Evolutionary conservation across 2,113 vertebrate genomes (phyloP).

Genomic region (Oxyruncus cristatus): DNA sequence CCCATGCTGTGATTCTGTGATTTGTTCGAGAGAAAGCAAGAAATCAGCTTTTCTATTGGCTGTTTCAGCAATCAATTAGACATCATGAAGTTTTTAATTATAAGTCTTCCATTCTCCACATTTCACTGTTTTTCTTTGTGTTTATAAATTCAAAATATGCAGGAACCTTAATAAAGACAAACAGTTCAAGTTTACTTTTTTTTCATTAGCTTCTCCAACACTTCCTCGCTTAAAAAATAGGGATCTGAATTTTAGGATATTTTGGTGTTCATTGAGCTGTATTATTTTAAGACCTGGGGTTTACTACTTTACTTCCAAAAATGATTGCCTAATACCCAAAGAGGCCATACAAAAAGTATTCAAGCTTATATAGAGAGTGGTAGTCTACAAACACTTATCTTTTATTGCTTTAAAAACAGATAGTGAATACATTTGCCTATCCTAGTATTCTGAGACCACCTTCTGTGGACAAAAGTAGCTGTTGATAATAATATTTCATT

Average conservation of each 20-base stretch:
- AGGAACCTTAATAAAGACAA: background rate
- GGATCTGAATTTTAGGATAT: background rate
- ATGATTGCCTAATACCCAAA: background rate
- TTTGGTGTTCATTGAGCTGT: background rate
- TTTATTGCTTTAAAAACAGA: background rate
- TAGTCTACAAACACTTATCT: background rate
- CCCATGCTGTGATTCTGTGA: background rate
- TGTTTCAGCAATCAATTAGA: background rate
- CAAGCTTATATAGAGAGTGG: background rate
- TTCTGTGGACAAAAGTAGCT: background rate
- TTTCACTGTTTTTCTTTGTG: background rate
- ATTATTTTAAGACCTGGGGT: background rate
- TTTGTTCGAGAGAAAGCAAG: background rate
- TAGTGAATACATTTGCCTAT: background rate
- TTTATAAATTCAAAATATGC: background rate
- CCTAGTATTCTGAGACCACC: background rate
- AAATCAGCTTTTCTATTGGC: background rate
- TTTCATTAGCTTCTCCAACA: background rate
- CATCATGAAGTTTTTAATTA: background rate
- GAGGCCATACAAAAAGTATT: background rate
- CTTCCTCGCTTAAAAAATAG: background rate
- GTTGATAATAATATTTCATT: background rate
- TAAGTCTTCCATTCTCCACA: background rate
- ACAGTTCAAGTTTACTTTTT: background rate
- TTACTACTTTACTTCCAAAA: background rate